Evolutionary conservation across 2,888 invertebrate species (phyloP).

Genomic region (Hirtodrosophila trivittata): DNA sequence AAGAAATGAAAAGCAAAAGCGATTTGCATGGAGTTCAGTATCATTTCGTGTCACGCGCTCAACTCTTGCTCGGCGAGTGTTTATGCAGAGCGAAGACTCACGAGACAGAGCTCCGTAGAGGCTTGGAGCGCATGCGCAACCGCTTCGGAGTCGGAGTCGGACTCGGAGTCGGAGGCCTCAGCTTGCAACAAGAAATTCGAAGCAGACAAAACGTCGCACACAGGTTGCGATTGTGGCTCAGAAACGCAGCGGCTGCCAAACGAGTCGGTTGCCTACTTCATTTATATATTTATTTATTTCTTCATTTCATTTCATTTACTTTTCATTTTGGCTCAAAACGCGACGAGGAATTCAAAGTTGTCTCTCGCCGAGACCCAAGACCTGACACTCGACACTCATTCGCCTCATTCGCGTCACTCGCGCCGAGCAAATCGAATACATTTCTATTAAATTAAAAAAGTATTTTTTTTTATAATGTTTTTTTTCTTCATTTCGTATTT

Average conservation of each 20-base stretch:
- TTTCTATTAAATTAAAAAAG: constrained; percentile 7
- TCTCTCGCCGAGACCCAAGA: constrained; percentile 3
- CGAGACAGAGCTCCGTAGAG: constrained; percentile 7
- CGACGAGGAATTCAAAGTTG: not conserved
- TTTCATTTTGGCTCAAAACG: constrained; percentile 2
- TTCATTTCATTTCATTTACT: constrained; percentile 12
- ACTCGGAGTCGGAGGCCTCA: no score
- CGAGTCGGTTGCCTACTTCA: constrained; percentile 66
- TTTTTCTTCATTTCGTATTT: constrained; percentile 19
- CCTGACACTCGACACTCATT: no score
- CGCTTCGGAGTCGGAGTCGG: no score
- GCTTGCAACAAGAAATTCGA: constrained; percentile 59
- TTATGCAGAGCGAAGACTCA: constrained; percentile 17
- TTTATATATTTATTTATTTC: constrained; percentile 21
- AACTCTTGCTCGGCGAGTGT: constrained; percentile 7
- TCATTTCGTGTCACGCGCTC: constrained; percentile 43
- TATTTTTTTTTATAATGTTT: constrained; percentile 25
- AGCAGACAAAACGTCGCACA: constrained; percentile 62
- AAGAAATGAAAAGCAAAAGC: not conserved
- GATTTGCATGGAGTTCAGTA: not conserved
- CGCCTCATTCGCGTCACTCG: constrained; percentile 35
- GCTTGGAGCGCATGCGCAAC: constrained; percentile 34
- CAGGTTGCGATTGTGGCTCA: constrained; percentile 68
- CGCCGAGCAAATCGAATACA: constrained; percentile 1
- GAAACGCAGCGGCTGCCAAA: constrained; percentile 77